Evolutionary conservation across 1,140 invertebrate species (phyloP).

Genomic region (Leguminivora glycinivorella): DNA sequence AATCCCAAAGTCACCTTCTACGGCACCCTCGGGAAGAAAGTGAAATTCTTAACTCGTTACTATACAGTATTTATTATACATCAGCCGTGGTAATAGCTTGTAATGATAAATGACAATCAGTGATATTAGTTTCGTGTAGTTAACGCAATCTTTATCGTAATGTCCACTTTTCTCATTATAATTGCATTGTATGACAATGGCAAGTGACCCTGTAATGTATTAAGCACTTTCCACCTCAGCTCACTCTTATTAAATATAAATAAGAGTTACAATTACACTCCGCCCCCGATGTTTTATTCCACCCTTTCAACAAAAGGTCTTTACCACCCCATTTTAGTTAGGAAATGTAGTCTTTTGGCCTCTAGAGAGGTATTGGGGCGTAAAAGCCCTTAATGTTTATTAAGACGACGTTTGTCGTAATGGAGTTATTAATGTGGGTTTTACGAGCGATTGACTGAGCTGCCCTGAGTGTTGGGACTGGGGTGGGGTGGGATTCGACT

Average conservation of each 20-base stretch:
- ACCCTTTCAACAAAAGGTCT: background rate
- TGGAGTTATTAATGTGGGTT: constrained; percentile 17
- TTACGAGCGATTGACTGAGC: constrained; percentile 3
- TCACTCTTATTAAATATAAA: constrained; percentile 13
- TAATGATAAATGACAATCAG: too few relatives aligned
- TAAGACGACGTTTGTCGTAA: constrained; percentile 14
- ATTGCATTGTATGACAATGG: background rate
- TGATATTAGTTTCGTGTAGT: too few relatives aligned
- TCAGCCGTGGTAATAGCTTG: too few relatives aligned
- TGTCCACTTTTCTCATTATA: too few relatives aligned
- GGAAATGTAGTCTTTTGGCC: background rate
- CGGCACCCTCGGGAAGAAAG: too few relatives aligned
- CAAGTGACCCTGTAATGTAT: background rate
- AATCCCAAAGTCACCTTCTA: too few relatives aligned
- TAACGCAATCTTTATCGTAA: too few relatives aligned
- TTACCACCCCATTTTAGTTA: background rate
- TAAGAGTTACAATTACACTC: background rate
- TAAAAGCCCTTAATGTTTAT: constrained; percentile 17
- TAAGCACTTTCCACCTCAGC: background rate
- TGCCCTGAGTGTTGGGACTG: background rate
- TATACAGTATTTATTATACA: too few relatives aligned
- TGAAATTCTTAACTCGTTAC: too few relatives aligned
- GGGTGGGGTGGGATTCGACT: background rate
- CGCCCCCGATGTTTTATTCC: background rate
- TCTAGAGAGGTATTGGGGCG: background rate